phyloP scores from a whole-genome alignment of 2,113 vertebrate genomes.

The Salvelinus sp. region DNA sequence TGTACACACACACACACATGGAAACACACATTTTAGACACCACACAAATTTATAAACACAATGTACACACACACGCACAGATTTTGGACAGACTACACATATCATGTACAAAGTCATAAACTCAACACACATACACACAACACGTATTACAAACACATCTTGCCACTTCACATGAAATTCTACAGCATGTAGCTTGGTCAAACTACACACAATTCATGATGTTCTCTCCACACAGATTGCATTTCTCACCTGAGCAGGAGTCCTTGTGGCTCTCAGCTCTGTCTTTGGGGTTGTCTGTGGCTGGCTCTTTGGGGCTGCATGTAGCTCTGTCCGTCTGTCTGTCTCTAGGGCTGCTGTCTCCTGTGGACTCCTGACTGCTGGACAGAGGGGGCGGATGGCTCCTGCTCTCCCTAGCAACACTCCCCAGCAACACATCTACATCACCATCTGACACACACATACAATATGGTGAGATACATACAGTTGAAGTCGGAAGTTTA shows the following conservation, averaged over 20 bases:
- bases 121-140: background rate
- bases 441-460: constrained; percentile 81
- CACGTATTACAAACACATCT: background rate
- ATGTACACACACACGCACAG: constrained; percentile 12
- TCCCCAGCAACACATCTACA: constrained; percentile 86
- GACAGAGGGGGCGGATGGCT: constrained; percentile 71
- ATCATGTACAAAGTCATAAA: background rate
- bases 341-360: constrained; percentile 53
- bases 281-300: constrained; percentile 5
- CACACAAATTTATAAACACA: too few species aligned
- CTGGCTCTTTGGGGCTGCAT: background rate
- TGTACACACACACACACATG: background rate
- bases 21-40: constrained; percentile 10
- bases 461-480: background rate
- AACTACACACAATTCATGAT: too few species aligned
- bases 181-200: background rate
- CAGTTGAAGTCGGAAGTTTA: too few species aligned
- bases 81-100: too few species aligned
- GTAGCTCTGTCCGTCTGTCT: background rate
- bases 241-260: constrained; percentile 63
- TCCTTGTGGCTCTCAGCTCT: background rate
- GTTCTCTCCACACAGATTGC: too few species aligned
- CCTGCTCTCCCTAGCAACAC: constrained; percentile 79
- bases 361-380: constrained; percentile 58
- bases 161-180: background rate